Base-by-base conservation (phyloP, 2,888 invertebrate species). In the Ectemnius lituratus region DNA sequence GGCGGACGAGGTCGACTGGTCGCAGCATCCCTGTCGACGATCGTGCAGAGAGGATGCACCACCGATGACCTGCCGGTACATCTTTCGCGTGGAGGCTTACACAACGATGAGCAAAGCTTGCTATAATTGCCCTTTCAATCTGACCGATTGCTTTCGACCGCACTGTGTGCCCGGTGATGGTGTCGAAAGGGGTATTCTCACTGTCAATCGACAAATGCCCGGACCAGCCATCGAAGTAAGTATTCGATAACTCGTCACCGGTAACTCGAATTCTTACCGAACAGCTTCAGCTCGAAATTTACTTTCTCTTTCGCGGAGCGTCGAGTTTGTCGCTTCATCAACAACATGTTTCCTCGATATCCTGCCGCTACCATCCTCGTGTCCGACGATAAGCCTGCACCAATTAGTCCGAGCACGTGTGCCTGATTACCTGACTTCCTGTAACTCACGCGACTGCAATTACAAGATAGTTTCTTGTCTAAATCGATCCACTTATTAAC, bases 131-230 rank as follows among this genome's bases (percentile, higher is more conserved):
- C 97, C 97, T 0, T 92, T 91, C 72, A 95, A 95, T 87, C 81
- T 91, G 0, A 93, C 94, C 0, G 97, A 98, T 87, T 98, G 98
- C 87, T 91, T 91, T 60, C 92, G 95, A 64, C 93, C 94, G 0
- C 96, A 98, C 88, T 98, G 98, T 88, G 94, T 98, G 73, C 93
- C 96, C 0, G 96, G 94, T 0, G 97, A 98, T 90, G 98, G 98
- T 0, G 92, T 95, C 57, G 93, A 93, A 71, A 92, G 97, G 76
- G 93, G 96, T 0, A 91, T 98, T 46, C 93, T 95, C 14, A 95
- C 96, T 0, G 93, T 97, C 4, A 98, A 98, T 91, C 93, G 97
- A 79, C 95, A 95, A 91, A 93, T 98, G 93, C 97, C 98, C 0
- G 97, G 97, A 57, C 97, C 97, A 0, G 90, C 94, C 0, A 94